Evolutionary conservation across 1,140 invertebrate genomes (phyloP).

Genomic region (Zaprionus inermis): DNA sequence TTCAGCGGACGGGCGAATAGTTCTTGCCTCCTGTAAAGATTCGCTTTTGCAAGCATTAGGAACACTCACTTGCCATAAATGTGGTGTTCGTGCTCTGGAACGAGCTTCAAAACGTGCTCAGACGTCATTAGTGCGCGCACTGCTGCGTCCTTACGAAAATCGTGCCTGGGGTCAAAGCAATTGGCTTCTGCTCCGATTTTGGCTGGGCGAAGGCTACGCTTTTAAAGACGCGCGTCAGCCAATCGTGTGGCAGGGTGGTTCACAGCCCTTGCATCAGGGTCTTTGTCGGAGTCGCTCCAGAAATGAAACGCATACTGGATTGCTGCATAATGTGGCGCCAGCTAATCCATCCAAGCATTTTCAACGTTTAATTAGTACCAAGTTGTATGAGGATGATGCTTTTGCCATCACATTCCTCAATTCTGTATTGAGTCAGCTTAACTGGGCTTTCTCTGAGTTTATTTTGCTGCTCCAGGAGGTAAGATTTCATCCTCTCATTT

Average conservation of each 20-base stretch:
- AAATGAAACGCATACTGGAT: slow-evolving; percentile 82
- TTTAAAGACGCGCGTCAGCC: slow-evolving; percentile 87
- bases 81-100: slow-evolving; percentile 87
- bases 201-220: slow-evolving; percentile 93
- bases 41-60: slow-evolving; percentile 91
- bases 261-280: slow-evolving; percentile 63
- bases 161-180: slow-evolving; percentile 94
- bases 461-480: slow-evolving; percentile 94
- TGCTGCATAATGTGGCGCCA: slow-evolving; percentile 81
- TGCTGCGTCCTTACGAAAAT: slow-evolving; percentile 92
- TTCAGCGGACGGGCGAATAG: slow-evolving; percentile 90
- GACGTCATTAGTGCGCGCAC: slow-evolving; percentile 87
- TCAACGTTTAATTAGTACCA: slow-evolving; percentile 83
- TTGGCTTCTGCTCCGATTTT: slow-evolving; percentile 93
- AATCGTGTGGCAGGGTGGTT: slow-evolving; percentile 79
- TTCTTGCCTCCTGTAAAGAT: slow-evolving; percentile 91
- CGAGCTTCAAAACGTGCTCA: slow-evolving; percentile 86
- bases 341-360: slow-evolving; percentile 79
- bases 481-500: slow-evolving; percentile 4
- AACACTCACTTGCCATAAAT: slow-evolving; percentile 86
- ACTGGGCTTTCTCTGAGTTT: slow-evolving; percentile 96
- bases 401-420: slow-evolving; percentile 89
- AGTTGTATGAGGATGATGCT: slow-evolving; percentile 82
- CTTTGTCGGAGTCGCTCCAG: slow-evolving; percentile 76
- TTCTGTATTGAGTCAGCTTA: slow-evolving; percentile 92